Conservation (phyloP, 2,888 invertebrate genomes). For the Poecilus cupreus region DNA sequence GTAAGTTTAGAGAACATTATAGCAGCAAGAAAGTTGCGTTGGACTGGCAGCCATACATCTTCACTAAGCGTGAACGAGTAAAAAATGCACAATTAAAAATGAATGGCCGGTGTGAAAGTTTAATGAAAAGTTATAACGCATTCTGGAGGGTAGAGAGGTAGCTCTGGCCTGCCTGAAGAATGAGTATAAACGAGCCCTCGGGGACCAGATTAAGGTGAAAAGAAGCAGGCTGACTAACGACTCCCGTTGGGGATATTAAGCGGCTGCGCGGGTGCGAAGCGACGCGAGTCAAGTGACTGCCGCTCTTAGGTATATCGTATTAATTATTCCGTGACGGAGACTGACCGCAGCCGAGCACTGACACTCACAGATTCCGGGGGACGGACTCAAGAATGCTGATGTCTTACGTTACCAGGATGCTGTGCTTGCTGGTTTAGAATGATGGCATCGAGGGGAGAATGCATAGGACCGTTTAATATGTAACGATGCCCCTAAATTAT, state of each 20-base stretch:
- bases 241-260: constrained; percentile 62
- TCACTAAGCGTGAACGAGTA: constrained; percentile 23
- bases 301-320: constrained; percentile 61
- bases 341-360: constrained; percentile 49
- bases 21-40: neutral
- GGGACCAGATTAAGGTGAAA: constrained; percentile 62
- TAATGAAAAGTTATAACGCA: constrained; percentile 59
- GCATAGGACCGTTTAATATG: too few relatives aligned
- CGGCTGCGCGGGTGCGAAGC: constrained; percentile 18
- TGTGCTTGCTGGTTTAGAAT: neutral
- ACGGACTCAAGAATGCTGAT: too few relatives aligned
- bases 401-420: neutral
- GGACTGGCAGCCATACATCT: constrained; percentile 15
- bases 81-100: constrained; percentile 59
- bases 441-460: too few relatives aligned
- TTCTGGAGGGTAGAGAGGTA: neutral
- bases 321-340: constrained; percentile 60
- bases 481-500: too few relatives aligned
- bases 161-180: constrained; percentile 35
- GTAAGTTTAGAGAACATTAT: constrained; percentile 13
- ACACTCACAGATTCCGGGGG: constrained; percentile 38
- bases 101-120: constrained; percentile 56
- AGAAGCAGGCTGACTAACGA: constrained; percentile 62
- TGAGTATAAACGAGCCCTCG: constrained; percentile 60
- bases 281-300: constrained; percentile 59